These are phyloP conservation scores for Silurus meridionalis DNA, from an alignment of 2,113 vertebrate species.

Conservation along the genomic window DNA sequence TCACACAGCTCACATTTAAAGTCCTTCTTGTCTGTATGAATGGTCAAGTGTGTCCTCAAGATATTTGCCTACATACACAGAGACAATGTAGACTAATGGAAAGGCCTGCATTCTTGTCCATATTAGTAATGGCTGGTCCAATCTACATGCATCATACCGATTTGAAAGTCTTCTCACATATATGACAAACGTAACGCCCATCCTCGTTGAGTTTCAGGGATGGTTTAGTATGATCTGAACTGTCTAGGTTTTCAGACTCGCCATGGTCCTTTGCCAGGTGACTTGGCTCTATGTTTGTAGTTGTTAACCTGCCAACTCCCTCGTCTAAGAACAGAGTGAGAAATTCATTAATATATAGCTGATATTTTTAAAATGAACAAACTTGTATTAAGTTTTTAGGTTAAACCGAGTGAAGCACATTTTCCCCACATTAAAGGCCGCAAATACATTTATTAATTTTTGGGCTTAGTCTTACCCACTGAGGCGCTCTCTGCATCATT, in stretches of 20 bases:
- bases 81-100: background rate
- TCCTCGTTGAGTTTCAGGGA: constrained; percentile 82
- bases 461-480: constrained; percentile 49
- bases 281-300: constrained; percentile 66
- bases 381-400: background rate
- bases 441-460: background rate
- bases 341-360: background rate
- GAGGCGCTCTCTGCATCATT: constrained; percentile 52
- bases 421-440: background rate
- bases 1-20: constrained; percentile 89
- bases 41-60: constrained; percentile 93
- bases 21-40: constrained; percentile 92
- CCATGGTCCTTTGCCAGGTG: constrained; percentile 54
- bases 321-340: constrained; percentile 51
- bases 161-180: constrained; percentile 97
- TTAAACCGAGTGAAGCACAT: too few species aligned
- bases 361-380: background rate
- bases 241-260: constrained; percentile 54
- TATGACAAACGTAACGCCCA: constrained; percentile 84
- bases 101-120: background rate
- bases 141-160: constrained; percentile 71
- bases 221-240: constrained; percentile 68
- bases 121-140: too few species aligned
- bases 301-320: constrained; percentile 51
- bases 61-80: constrained; percentile 82